Conservation (phyloP, 2,797 vertebrate species). For the Dromococcyx pavoninus region DNA sequence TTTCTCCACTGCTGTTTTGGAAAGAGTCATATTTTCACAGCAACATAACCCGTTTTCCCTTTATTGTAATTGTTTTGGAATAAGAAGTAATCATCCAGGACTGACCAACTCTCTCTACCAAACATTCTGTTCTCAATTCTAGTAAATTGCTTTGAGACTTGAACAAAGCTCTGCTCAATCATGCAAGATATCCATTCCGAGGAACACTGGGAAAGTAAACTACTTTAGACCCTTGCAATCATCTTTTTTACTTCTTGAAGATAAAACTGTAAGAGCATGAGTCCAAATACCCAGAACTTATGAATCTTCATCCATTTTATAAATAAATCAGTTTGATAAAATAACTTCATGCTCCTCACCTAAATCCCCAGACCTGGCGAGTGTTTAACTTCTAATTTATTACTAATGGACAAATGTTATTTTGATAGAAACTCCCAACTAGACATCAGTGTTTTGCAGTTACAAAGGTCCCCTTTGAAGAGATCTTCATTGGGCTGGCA, state of each 20-base stretch:
- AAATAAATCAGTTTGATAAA: slow-evolving; percentile 1
- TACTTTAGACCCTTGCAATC: slow-evolving; percentile 39
- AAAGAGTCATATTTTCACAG: slow-evolving; percentile 70
- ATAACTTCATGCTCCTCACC: neutral
- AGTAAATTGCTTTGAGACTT: slow-evolving; percentile 81
- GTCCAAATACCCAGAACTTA: neutral
- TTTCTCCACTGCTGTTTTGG: slow-evolving; percentile 52
- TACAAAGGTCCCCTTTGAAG: neutral
- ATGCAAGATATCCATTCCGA: slow-evolving; percentile 70
- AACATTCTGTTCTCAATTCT: slow-evolving; percentile 70
- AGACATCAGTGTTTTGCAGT: neutral
- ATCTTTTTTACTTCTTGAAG: slow-evolving; percentile 29
- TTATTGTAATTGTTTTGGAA: slow-evolving; percentile 78
- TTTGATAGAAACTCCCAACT: neutral
- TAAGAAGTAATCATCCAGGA: slow-evolving; percentile 79
- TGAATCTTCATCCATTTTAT: neutral
- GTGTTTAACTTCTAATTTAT: slow-evolving; percentile 3
- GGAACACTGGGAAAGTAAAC: slow-evolving; percentile 66
- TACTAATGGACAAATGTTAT: neutral
- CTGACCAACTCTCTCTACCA: slow-evolving; percentile 75
- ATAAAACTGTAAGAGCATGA: neutral
- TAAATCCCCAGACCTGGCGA: neutral
- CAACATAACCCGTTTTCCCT: slow-evolving; percentile 72
- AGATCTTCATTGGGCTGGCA: neutral
- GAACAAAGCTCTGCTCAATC: slow-evolving; percentile 77